These are phyloP conservation scores for Ischnura elegans DNA, from an alignment of 2,888 invertebrate species.

Conservation along the genomic window DNA sequence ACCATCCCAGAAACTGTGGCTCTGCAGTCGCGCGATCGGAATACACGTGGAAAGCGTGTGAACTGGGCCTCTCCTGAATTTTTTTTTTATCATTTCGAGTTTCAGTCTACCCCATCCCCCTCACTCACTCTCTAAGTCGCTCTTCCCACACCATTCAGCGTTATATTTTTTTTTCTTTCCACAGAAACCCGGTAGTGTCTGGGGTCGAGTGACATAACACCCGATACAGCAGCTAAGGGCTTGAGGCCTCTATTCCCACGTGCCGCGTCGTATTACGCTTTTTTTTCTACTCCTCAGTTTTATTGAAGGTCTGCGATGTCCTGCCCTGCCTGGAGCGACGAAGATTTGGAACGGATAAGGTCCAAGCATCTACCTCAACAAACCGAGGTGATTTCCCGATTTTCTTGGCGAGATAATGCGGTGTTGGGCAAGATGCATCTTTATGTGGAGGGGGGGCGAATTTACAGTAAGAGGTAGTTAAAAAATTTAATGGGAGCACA, in stretches of 20 bases:
- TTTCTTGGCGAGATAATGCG: neutral
- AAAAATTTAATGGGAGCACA: too few species aligned
- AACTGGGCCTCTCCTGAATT: neutral
- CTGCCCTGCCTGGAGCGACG: neutral
- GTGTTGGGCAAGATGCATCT: neutral
- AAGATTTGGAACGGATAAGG: neutral
- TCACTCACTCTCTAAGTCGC: neutral
- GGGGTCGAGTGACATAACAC: neutral
- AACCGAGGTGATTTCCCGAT: neutral
- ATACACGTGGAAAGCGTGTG: constrained; percentile 17
- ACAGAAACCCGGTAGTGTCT: neutral
- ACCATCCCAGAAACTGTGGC: neutral
- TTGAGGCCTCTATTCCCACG: neutral
- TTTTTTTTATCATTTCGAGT: neutral
- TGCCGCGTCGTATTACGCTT: neutral
- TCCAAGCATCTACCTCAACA: neutral
- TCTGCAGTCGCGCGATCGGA: neutral
- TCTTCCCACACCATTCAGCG: neutral
- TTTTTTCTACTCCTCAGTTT: neutral
- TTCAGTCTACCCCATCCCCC: neutral
- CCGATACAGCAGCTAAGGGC: neutral
- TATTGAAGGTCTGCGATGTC: neutral
- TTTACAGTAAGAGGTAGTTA: neutral
- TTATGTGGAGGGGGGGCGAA: neutral
- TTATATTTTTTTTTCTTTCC: constrained; percentile 2